Conservation (phyloP, 1,140 invertebrate genomes). For the Trialeurodes vaporariorum region DNA sequence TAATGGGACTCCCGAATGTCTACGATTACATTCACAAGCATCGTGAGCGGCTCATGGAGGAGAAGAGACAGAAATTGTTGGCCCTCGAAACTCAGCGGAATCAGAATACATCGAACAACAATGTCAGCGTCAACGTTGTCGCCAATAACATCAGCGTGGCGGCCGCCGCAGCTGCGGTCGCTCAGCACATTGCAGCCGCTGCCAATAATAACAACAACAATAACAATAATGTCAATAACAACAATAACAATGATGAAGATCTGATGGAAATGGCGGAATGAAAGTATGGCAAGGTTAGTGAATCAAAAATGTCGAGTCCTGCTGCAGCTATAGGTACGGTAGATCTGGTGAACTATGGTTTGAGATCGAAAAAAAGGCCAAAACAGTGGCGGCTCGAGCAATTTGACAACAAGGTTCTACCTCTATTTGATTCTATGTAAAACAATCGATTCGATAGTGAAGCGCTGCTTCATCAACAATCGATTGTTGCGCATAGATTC, state of each 20-base stretch:
- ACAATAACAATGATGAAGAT: background rate
- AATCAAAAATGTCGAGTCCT: no score
- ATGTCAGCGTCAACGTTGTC: background rate
- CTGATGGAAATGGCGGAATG: background rate
- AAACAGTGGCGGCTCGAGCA: no score
- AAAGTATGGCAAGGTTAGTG: no score
- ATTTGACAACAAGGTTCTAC: no score
- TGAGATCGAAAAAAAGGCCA: no score
- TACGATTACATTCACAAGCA: constrained; percentile 78
- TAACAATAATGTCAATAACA: background rate
- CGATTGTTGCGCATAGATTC: no score
- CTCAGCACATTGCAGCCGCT: background rate
- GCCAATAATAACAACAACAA: background rate
- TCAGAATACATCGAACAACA: background rate
- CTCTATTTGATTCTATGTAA: no score
- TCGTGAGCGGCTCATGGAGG: constrained; percentile 62
- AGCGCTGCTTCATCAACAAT: no score
- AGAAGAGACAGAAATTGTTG: constrained; percentile 60
- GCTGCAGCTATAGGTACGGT: no score
- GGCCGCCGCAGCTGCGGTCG: background rate
- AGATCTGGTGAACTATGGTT: no score
- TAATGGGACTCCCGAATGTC: constrained; percentile 67
- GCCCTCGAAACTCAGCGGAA: constrained; percentile 41
- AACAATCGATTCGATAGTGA: no score
- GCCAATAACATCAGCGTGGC: constrained; percentile 26